These are phyloP conservation scores for Oscheius sp. DNA, from an alignment of 2,888 invertebrate genomes.

Conservation along the genomic window DNA sequence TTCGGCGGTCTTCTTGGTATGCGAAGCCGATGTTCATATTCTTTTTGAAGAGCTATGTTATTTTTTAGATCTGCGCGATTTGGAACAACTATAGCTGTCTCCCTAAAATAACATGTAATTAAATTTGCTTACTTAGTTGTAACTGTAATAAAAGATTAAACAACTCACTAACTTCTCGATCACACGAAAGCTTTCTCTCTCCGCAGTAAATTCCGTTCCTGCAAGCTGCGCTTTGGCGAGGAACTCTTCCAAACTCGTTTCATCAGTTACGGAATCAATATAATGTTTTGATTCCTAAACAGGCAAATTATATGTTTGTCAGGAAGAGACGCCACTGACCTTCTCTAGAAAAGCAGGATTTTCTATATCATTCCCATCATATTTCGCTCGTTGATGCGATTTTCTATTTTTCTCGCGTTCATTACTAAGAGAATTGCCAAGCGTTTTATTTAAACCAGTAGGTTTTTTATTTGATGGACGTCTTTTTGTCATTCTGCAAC, in stretches of 20 bases:
- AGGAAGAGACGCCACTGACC: too few species aligned
- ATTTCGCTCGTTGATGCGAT: constrained; percentile 54
- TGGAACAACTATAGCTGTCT: constrained; percentile 61
- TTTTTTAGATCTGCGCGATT: constrained; percentile 54
- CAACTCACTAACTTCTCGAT: constrained; percentile 62
- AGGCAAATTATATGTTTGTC: too few species aligned
- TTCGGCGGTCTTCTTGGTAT: constrained; percentile 91
- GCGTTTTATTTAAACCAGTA: constrained; percentile 65
- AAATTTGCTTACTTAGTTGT: not conserved
- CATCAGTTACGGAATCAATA: constrained; percentile 70
- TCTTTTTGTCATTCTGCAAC: constrained; percentile 66
- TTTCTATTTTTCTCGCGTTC: constrained; percentile 54
- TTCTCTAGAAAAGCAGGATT: constrained; percentile 64
- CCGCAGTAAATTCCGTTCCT: constrained; percentile 86
- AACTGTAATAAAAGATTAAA: not conserved
- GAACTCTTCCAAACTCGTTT: constrained; percentile 85
- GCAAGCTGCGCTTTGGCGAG: constrained; percentile 93
- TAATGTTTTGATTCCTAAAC: constrained; percentile 54
- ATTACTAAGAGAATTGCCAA: constrained; percentile 66
- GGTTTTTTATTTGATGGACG: constrained; percentile 66
- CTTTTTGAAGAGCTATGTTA: constrained; percentile 61
- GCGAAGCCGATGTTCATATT: constrained; percentile 79
- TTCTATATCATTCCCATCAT: constrained; percentile 61
- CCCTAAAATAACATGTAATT: constrained; percentile 43
- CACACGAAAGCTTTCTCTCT: constrained; percentile 71